These are phyloP conservation scores for Flexamia atlantica DNA, from an alignment of 2,888 invertebrate species.

Conservation along the genomic window DNA sequence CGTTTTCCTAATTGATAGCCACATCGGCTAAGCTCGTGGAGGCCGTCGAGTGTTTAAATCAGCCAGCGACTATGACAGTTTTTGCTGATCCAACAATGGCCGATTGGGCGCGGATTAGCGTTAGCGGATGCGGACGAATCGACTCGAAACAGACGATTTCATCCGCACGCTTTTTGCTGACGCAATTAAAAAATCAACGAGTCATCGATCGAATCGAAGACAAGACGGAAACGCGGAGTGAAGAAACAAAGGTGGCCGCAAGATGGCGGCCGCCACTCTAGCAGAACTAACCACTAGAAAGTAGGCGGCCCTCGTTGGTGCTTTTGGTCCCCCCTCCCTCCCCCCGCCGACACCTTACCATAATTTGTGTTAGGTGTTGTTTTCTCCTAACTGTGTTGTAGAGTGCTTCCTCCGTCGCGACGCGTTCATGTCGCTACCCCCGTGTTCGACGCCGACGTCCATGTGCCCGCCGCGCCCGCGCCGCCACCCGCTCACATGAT, in stretches of 20 bases:
- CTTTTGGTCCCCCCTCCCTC: constrained; percentile 53
- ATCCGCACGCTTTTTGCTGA: constrained; percentile 5
- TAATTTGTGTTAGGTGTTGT: constrained; percentile 59
- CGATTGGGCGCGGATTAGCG: constrained; percentile 50
- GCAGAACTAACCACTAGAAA: constrained; percentile 64
- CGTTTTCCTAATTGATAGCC: neutral
- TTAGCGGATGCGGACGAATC: constrained; percentile 21
- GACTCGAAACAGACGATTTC: neutral
- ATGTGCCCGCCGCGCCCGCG: constrained; percentile 42
- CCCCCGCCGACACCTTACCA: constrained; percentile 42
- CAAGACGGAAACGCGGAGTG: constrained; percentile 53
- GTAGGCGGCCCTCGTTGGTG: constrained; percentile 58
- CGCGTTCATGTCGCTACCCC: constrained; percentile 26
- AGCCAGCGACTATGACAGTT: constrained; percentile 14
- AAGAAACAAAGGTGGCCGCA: constrained; percentile 58
- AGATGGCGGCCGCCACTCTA: constrained; percentile 56
- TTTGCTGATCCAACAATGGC: constrained; percentile 21
- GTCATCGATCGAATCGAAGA: constrained; percentile 53
- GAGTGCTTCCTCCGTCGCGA: constrained; percentile 32
- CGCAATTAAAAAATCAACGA: constrained; percentile 55
- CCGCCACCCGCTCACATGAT: constrained; percentile 62
- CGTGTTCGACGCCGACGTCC: constrained; percentile 57
- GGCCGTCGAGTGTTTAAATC: constrained; percentile 3
- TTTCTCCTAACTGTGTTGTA: constrained; percentile 60
- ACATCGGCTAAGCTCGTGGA: neutral